Percentiles rank a stretch among this genome's conserved stretches.
Evolutionary conservation across 2,797 vertebrate genomes (phyloP).

Genomic region (Lemur catta): DNA sequence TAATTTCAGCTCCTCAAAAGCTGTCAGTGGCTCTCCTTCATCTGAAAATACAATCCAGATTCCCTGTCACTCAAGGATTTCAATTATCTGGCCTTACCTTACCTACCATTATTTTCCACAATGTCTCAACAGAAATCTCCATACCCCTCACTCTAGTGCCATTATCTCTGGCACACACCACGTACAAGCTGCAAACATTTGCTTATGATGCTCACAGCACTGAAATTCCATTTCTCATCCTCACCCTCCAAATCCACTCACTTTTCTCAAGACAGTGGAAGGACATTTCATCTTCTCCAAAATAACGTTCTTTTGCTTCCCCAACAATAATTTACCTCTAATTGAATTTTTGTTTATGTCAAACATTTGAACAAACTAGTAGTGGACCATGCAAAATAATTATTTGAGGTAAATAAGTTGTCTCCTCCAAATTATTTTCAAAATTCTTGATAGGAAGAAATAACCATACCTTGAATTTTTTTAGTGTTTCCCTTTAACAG

Average conservation of each 20-base stretch:
- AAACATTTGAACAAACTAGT: neutral
- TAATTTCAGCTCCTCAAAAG: neutral
- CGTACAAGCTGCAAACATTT: neutral
- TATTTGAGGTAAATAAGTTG: neutral
- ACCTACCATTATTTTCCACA: neutral
- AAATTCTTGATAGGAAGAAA: neutral
- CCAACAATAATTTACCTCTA: neutral
- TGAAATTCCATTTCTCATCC: neutral
- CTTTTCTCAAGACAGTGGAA: neutral
- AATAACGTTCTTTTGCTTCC: neutral
- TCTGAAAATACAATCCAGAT: conserved; percentile 13
- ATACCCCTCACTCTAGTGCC: neutral
- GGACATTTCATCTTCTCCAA: neutral
- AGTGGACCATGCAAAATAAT: neutral
- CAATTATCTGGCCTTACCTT: neutral
- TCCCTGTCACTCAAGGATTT: neutral
- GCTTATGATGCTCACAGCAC: neutral
- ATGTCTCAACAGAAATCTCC: neutral
- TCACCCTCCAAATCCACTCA: neutral
- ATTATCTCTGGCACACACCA: neutral
- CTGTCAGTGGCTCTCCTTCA: neutral
- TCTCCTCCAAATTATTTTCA: neutral
- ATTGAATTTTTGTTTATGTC: neutral
- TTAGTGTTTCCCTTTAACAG: neutral
- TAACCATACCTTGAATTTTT: neutral